A percentile compares a stretch with the other conserved stretches of the same genome.
phyloP scores from a whole-genome alignment of 2,888 invertebrate genomes.

The Amphipoea oculea region DNA sequence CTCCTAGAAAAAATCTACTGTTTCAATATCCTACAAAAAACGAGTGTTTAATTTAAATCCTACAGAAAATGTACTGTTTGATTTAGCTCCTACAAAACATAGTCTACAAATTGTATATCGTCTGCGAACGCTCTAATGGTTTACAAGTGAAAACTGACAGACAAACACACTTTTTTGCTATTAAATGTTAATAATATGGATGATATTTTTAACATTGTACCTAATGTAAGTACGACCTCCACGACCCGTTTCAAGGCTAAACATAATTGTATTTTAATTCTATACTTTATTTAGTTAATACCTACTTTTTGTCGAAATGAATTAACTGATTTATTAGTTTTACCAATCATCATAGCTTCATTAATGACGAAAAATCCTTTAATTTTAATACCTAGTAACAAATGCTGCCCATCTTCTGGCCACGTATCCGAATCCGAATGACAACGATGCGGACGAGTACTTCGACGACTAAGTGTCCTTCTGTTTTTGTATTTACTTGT shows the following conservation, averaged over 20 bases:
- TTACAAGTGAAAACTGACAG: background rate
- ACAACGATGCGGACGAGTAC: no score
- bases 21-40: no score
- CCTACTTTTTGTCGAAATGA: background rate
- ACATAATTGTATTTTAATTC: constrained; percentile 4
- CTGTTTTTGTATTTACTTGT: no score
- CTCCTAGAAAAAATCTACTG: no score
- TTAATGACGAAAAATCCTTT: background rate
- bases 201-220: constrained; percentile 9
- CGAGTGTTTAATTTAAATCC: no score
- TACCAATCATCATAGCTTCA: background rate
- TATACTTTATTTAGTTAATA: background rate
- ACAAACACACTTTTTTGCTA: background rate
- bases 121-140: background rate
- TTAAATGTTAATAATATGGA: background rate
- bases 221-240: background rate
- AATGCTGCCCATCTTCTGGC: no score
- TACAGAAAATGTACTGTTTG: background rate
- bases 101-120: background rate
- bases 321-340: background rate
- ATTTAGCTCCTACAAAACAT: background rate
- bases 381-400: background rate
- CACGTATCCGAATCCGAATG: no score
- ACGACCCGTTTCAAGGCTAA: constrained; percentile 8
- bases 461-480: no score